phyloP scores from a whole-genome alignment of 2,113 vertebrate species.

The Alectura lathami region DNA sequence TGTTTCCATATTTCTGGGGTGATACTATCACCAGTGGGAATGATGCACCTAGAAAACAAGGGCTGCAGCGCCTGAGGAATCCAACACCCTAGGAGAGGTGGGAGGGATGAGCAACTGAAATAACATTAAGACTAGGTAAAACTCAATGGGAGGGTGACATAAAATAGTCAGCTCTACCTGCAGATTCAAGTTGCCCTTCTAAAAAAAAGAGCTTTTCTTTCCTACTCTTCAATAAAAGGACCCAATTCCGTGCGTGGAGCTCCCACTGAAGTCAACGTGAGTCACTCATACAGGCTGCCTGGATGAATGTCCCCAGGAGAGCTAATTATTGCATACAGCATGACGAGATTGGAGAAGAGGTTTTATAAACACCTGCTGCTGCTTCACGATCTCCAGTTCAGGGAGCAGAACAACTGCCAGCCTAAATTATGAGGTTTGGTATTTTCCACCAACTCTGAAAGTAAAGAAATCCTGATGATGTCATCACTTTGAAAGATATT shows the following conservation, averaged over 20 bases:
- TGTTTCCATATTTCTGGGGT: neutral
- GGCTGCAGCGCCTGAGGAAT: neutral
- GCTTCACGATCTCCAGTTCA: slow-evolving; percentile 19
- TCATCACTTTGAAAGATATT: neutral
- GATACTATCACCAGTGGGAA: neutral
- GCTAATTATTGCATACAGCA: slow-evolving; percentile 38
- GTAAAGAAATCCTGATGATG: neutral
- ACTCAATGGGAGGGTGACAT: neutral
- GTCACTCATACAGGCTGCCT: slow-evolving; percentile 20
- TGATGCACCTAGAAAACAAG: neutral
- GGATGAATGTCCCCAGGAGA: slow-evolving; percentile 22
- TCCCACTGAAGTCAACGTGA: neutral
- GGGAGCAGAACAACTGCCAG: slow-evolving; percentile 3
- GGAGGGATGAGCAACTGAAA: neutral
- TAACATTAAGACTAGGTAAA: neutral
- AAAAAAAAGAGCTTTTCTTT: neutral
- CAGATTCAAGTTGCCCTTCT: neutral
- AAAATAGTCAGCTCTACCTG: neutral
- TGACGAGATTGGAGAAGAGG: neutral
- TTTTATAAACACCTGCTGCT: slow-evolving; percentile 45
- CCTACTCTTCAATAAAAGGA: neutral
- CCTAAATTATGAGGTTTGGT: neutral
- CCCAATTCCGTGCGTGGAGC: neutral
- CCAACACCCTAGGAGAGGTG: neutral
- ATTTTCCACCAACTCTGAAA: slow-evolving; percentile 13